Base-by-base conservation (phyloP, 64 coral and sea anemone genomes). In the Pocillopora verrucosa region DNA sequence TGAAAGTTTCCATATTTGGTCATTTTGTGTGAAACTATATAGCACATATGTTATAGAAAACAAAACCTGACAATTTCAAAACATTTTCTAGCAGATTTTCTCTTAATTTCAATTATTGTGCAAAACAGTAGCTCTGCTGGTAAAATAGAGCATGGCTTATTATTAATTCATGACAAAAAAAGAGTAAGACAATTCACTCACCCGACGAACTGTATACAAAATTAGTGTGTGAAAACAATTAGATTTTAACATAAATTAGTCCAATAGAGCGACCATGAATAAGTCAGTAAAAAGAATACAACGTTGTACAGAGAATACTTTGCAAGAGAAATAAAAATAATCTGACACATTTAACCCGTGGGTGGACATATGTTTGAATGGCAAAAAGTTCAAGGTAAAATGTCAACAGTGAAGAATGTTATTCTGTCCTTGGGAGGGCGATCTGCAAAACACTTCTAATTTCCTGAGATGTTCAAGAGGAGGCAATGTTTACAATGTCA, bases 401-500 rank as follows among this genome's bases (percentile, higher is more conserved):
- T 72, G 65, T 85, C 82, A 85, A 85, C 65, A 58, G 63, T 72
- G 41, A 4, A 15, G 14, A 58, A 72, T 51, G 63, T 56, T 85
- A 17, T 15, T 34, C 34, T 85, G 64, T 70, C 82, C 82, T 65
- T 58, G 82, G 82, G 82, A 85, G 82, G 82, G 37, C n/a, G 35
- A 22, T n/a, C 37, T 11, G 17, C 37, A 45, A 36, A 85, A 56
- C 82, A 85, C 38, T 57, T 57, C 63, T 85, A 85, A 85, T 85
- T 85, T 85, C 82, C 82, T 72, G 82, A 72, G 65, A 85, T 72
- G 63, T 85, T 85, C 41, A 72, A 85, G 63, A 72, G 65, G 38
- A 70, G 37, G 70, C 82, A 85, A 72, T 85, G 64, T 85, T 85
- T 85, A 85, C 82, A 72, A 57, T 68, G 82, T 85, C 82, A 85